Percentiles rank a stretch among this genome's conserved stretches.
Evolutionary conservation across 2,888 invertebrate species (phyloP).

Genomic region (Drosophila helvetica): DNA sequence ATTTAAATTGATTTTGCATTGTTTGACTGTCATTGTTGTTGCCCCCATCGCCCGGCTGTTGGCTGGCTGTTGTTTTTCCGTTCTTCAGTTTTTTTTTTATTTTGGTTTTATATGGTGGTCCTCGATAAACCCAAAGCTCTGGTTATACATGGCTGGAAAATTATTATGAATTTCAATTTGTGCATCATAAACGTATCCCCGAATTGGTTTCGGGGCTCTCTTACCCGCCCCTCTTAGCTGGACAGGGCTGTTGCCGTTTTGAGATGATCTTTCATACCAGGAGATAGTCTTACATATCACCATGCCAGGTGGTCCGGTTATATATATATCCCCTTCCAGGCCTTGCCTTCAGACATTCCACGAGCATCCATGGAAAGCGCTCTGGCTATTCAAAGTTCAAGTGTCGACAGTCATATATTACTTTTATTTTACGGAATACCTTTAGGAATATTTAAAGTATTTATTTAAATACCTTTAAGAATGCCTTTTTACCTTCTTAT

Average conservation of each 20-base stretch:
- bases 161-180: conserved; percentile 81
- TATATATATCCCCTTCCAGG: too few relatives aligned
- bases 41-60: conserved; percentile 39
- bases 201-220: conserved; percentile 1
- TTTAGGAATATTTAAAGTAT: too few relatives aligned
- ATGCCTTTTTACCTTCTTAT: not conserved
- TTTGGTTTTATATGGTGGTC: conserved; percentile 1
- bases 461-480: not conserved
- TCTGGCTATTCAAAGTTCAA: too few relatives aligned
- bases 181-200: conserved; percentile 48
- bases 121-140: conserved; percentile 2
- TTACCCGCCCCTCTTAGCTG: too few relatives aligned
- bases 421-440: too few relatives aligned
- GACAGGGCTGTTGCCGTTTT: not conserved
- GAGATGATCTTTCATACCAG: not conserved
- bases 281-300: not conserved
- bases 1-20: conserved; percentile 82
- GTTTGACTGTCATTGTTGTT: conserved; percentile 73
- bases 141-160: conserved; percentile 34
- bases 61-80: conserved; percentile 47
- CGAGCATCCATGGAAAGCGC: too few relatives aligned
- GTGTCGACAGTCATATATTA: too few relatives aligned
- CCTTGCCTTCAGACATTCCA: not conserved
- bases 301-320: not conserved
- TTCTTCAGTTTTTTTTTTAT: conserved; percentile 9